Percentiles rank a stretch among this genome's conserved stretches.
Conservation (phyloP, 2,888 invertebrate genomes). For the Tineola bisselliella region DNA sequence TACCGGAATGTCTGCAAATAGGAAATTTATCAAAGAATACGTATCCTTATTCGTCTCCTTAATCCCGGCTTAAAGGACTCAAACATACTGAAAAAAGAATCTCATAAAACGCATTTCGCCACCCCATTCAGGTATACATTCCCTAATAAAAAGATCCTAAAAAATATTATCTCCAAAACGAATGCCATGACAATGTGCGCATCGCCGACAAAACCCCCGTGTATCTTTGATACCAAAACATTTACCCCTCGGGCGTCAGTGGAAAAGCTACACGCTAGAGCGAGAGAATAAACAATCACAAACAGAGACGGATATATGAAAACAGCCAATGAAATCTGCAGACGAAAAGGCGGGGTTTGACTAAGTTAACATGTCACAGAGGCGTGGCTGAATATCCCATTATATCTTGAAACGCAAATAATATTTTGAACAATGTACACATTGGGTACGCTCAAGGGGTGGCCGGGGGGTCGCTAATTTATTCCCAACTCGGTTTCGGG, state of each 20-base stretch:
- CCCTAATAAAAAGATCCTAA: constrained; percentile 58
- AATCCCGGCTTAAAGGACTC: constrained; percentile 45
- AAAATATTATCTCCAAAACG: constrained; percentile 46
- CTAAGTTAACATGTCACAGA: constrained; percentile 68
- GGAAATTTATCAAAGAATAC: background rate
- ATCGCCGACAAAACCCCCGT: constrained; percentile 61
- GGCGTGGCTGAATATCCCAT: constrained; percentile 65
- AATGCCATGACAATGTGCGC: constrained; percentile 52
- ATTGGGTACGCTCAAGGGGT: constrained; percentile 57
- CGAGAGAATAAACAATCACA: constrained; percentile 22
- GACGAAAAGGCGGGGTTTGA: constrained; percentile 44
- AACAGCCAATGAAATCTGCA: constrained; percentile 38
- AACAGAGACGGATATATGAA: constrained; percentile 29
- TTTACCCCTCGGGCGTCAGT: constrained; percentile 66
- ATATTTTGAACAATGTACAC: constrained; percentile 79
- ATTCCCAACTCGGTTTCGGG: constrained; percentile 67
- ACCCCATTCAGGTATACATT: constrained; percentile 62
- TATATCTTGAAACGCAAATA: constrained; percentile 75
- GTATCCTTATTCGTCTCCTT: constrained; percentile 28
- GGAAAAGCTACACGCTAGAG: constrained; percentile 54
- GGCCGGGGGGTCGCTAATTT: constrained; percentile 57
- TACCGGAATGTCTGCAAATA: background rate
- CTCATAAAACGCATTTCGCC: constrained; percentile 63
- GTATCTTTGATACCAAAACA: constrained; percentile 68
- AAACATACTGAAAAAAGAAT: constrained; percentile 39